Evolutionary conservation across 2,888 invertebrate species (phyloP).

Genomic region (Thecophora atra): DNA sequence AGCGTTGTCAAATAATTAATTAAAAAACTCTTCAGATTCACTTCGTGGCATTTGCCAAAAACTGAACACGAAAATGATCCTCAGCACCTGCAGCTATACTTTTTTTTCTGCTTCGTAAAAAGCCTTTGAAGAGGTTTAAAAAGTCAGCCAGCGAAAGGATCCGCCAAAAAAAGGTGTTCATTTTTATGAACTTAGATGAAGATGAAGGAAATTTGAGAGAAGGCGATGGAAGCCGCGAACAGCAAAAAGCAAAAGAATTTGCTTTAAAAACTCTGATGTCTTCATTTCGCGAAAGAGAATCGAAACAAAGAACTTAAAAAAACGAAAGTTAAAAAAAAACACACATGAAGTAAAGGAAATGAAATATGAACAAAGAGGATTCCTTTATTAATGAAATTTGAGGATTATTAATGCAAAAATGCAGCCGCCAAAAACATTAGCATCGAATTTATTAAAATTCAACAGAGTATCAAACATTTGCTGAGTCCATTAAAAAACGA

Average conservation of each 20-base stretch:
- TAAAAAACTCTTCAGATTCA: background rate
- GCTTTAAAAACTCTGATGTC: background rate
- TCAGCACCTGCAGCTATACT: conserved; percentile 27
- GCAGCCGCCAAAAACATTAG: no score
- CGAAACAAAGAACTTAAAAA: background rate
- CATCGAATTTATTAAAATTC: no score
- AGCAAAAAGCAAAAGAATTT: background rate
- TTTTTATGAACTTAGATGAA: background rate
- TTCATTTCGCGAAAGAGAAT: background rate
- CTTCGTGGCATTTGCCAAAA: conserved; percentile 1
- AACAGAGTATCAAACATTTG: no score
- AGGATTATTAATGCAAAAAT: no score
- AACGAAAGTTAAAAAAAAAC: no score
- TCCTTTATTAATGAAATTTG: background rate
- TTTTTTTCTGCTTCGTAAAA: background rate
- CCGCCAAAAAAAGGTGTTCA: background rate
- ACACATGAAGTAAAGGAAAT: no score
- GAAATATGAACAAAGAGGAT: background rate
- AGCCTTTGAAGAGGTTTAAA: background rate
- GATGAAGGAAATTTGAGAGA: background rate
- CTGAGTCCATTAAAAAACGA: no score
- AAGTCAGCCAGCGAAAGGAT: background rate
- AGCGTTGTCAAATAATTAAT: conserved; percentile 1
- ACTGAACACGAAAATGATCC: conserved; percentile 23
- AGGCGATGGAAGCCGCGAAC: no score